A percentile compares a stretch with the other conserved stretches of the same genome.
phyloP scores from a whole-genome alignment of 2,797 vertebrate species.

The Mormyrus hasselquistii region DNA sequence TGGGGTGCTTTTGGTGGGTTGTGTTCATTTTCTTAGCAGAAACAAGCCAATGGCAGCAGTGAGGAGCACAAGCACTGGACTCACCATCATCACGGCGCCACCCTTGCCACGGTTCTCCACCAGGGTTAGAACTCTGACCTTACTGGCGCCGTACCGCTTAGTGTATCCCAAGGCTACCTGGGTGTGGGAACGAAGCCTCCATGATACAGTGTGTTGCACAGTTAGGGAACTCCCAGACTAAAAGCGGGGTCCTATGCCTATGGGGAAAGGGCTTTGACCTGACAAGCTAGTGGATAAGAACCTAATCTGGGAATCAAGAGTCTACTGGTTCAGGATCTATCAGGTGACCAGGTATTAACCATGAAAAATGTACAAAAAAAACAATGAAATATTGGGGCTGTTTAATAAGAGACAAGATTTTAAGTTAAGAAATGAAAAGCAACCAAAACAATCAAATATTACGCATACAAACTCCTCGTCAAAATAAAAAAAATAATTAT shows the following conservation, averaged over 20 bases:
- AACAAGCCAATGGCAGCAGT: neutral
- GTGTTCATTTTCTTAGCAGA: neutral
- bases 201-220: conserved; percentile 3
- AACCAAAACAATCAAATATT: neutral
- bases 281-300: neutral
- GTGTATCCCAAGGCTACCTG: conserved; percentile 83
- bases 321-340: neutral
- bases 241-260: neutral
- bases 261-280: neutral
- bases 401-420: neutral
- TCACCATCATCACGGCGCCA: conserved; percentile 90
- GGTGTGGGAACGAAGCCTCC: neutral
- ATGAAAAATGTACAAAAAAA: neutral
- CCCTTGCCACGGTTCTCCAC: conserved; percentile 89
- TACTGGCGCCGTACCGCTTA: conserved; percentile 76
- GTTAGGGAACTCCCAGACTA: neutral
- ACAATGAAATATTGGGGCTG: neutral
- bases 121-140: conserved; percentile 82
- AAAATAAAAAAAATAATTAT: neutral
- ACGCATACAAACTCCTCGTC: neutral
- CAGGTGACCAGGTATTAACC: neutral
- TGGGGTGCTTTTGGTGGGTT: neutral
- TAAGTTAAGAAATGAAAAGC: neutral
- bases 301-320: neutral
- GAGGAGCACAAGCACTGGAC: neutral